Evolutionary conservation across 2,888 invertebrate species (phyloP).

Genomic region (Erebia epiphron): DNA sequence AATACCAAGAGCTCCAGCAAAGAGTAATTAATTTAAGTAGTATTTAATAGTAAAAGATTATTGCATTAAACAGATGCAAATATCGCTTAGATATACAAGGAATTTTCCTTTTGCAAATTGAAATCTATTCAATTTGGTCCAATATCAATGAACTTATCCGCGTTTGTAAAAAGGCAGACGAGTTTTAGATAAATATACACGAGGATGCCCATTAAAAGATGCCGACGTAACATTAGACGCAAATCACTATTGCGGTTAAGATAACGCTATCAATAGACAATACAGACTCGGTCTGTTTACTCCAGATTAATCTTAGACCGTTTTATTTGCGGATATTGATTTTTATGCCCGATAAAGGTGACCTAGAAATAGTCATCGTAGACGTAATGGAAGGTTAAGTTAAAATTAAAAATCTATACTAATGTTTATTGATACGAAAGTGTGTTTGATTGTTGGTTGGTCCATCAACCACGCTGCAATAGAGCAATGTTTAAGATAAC

Average conservation of each 20-base stretch:
- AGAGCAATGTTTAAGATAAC: slow-evolving; percentile 27
- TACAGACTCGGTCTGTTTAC: slow-evolving; percentile 6
- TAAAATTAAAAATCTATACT: too few relatives aligned
- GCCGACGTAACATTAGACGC: slow-evolving; percentile 28
- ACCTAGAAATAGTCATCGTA: too few relatives aligned
- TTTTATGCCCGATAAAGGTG: slow-evolving; percentile 14
- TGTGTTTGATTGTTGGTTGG: too few relatives aligned
- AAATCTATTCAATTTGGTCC: not conserved
- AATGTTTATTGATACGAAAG: too few relatives aligned
- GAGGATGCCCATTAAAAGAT: slow-evolving; percentile 20
- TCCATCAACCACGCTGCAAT: too few relatives aligned
- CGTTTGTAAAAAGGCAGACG: not conserved
- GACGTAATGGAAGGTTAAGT: too few relatives aligned
- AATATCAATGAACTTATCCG: not conserved
- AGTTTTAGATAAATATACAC: slow-evolving; percentile 19
- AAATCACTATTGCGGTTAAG: slow-evolving; percentile 27
- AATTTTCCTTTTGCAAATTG: not conserved
- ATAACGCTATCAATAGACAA: slow-evolving; percentile 27
- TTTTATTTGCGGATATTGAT: slow-evolving; percentile 26
- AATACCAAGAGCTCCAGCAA: too few relatives aligned
- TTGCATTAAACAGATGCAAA: too few relatives aligned
- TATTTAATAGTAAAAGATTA: too few relatives aligned
- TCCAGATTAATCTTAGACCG: not conserved
- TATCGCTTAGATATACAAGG: too few relatives aligned
- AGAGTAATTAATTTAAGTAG: too few relatives aligned